Evolutionary conservation across 2,888 invertebrate genomes (phyloP).

Genomic region (Lasioglossum oenotherae): DNA sequence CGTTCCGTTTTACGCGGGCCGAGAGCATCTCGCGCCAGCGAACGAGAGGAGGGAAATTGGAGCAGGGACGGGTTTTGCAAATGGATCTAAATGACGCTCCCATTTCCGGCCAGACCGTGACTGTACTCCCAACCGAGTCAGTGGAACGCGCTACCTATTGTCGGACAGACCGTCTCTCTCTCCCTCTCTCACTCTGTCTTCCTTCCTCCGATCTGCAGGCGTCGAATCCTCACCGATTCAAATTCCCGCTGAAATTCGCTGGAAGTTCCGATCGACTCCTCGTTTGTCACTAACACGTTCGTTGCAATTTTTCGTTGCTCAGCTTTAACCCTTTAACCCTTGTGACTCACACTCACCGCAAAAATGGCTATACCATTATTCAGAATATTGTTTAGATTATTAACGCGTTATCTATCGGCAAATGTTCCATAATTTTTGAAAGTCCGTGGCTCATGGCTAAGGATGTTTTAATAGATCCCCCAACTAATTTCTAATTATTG

Average conservation of each 20-base stretch:
- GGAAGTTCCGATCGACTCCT: slow-evolving; percentile 1
- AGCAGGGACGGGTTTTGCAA: slow-evolving; percentile 33
- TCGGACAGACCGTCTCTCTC: slow-evolving; percentile 10
- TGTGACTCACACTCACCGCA: too few species aligned
- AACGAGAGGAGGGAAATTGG: slow-evolving; percentile 35
- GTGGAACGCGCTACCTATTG: slow-evolving; percentile 19
- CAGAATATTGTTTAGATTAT: too few species aligned
- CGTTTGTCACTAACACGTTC: not conserved
- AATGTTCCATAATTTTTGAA: too few species aligned
- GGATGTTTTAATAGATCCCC: too few species aligned
- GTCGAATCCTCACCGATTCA: not conserved
- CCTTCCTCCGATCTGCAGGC: not conserved
- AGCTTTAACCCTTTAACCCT: too few species aligned
- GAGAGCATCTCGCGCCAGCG: not conserved
- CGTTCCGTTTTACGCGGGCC: slow-evolving; percentile 9
- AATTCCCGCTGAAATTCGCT: not conserved
- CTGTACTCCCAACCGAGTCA: not conserved
- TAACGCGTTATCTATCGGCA: too few species aligned
- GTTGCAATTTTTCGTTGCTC: not conserved
- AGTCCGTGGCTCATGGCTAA: too few species aligned
- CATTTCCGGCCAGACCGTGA: slow-evolving; percentile 27
- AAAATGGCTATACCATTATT: too few species aligned
- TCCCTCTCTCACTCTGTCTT: not conserved
- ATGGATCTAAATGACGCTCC: slow-evolving; percentile 47
- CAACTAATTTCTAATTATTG: too few species aligned